phyloP scores from a whole-genome alignment of 2,888 invertebrate genomes.

The Drosophila dives region DNA sequence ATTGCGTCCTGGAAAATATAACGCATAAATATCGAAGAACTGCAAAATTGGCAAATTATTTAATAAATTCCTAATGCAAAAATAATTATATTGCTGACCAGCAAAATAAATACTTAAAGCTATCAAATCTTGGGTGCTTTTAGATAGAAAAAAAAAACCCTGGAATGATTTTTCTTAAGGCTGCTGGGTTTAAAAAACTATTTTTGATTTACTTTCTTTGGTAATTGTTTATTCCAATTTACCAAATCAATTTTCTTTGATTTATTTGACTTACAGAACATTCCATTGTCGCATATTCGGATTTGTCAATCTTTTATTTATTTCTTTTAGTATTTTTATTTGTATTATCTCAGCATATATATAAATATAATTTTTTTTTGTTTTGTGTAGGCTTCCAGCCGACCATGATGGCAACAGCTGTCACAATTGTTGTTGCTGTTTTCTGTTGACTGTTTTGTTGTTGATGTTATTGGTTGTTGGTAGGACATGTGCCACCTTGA shows the following conservation, averaged over 20 bases:
- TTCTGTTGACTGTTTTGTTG: conserved; percentile 39
- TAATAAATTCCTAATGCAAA: conserved; percentile 19
- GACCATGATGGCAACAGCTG: conserved; percentile 68
- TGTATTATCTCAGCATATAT: conserved; percentile 59
- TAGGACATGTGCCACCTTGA: conserved; percentile 72
- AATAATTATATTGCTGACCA: conserved; percentile 16
- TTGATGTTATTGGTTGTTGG: conserved; percentile 35
- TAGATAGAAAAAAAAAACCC: background rate
- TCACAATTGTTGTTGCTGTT: conserved; percentile 35
- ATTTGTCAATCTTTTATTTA: conserved; percentile 44
- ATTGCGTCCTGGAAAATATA: conserved; percentile 12
- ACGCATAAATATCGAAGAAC: conserved; percentile 2
- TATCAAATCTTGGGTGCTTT: background rate
- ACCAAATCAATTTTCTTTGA: conserved; percentile 21
- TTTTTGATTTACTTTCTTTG: background rate
- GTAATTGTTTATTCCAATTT: background rate
- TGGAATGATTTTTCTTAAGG: too few species aligned
- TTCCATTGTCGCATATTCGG: conserved; percentile 46
- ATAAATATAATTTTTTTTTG: conserved; percentile 26
- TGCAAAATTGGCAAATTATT: conserved; percentile 31
- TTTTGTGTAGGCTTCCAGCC: conserved; percentile 25
- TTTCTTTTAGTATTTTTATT: conserved; percentile 52
- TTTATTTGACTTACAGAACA: conserved; percentile 38
- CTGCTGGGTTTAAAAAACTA: background rate
- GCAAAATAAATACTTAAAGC: background rate